phyloP scores from a whole-genome alignment of 2,113 vertebrate species.

The Phoxinus phoxinus region DNA sequence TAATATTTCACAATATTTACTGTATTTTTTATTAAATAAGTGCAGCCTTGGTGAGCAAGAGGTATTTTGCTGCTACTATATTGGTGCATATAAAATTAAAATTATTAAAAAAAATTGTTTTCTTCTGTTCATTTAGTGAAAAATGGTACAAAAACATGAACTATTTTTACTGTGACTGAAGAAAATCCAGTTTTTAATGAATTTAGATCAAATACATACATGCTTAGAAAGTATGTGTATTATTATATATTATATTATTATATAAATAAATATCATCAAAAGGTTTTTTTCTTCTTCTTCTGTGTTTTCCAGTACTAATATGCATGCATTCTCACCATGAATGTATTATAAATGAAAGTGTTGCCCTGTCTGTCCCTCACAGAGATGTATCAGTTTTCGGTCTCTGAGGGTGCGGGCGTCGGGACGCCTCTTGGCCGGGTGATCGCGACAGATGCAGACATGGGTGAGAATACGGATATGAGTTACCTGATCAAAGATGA shows the following conservation, averaged over 20 bases:
- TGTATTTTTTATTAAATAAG: background rate
- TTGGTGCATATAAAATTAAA: no score
- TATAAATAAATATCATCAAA: background rate
- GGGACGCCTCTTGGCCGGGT: slow-evolving; percentile 89
- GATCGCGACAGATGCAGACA: slow-evolving; percentile 91
- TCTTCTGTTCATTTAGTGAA: background rate
- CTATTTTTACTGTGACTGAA: background rate
- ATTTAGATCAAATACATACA: background rate
- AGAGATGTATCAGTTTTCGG: slow-evolving; percentile 98
- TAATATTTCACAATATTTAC: background rate
- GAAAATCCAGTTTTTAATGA: background rate
- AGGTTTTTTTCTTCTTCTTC: background rate
- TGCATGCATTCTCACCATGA: background rate
- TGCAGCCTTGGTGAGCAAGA: background rate
- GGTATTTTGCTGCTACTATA: no score
- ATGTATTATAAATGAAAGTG: background rate
- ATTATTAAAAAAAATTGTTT: no score
- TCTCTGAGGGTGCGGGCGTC: slow-evolving; percentile 84
- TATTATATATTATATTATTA: background rate
- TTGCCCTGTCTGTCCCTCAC: slow-evolving; percentile 25
- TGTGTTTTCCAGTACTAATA: background rate
- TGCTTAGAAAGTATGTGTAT: background rate
- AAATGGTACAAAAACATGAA: background rate
- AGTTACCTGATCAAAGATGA: slow-evolving; percentile 90
- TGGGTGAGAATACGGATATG: slow-evolving; percentile 98